phyloP scores from a whole-genome alignment of 2,797 vertebrate species.

The Rhinoraja longicauda region DNA sequence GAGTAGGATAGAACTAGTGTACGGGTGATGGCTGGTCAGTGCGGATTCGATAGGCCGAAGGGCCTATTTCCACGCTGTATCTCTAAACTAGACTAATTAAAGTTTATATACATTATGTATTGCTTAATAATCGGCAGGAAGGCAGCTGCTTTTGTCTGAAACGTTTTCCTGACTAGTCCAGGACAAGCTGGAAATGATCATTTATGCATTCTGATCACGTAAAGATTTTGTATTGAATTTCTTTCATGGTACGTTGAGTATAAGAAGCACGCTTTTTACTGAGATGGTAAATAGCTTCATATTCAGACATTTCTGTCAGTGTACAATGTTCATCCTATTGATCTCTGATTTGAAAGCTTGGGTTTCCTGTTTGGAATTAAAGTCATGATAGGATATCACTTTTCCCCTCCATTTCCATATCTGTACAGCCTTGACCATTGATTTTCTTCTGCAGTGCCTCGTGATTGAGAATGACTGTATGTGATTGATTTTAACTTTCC shows the following conservation, averaged over 20 bases:
- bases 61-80: no score
- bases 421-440: no score
- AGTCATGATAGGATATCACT: neutral
- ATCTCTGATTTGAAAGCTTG: neutral
- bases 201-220: neutral
- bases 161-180: neutral
- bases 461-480: no score
- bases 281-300: neutral
- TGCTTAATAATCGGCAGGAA: neutral
- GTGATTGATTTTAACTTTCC: no score
- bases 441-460: no score
- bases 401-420: neutral
- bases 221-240: neutral
- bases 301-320: neutral
- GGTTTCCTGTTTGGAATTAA: neutral
- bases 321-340: neutral
- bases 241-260: neutral
- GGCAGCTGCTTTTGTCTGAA: neutral
- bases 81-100: no score
- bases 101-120: neutral
- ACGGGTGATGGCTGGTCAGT: no score
- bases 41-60: no score
- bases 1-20: no score
- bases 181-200: neutral
- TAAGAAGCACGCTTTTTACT: neutral